Percentiles rank a stretch among this genome's conserved stretches.
These are phyloP conservation scores for Cryptomyrus ogoouensis DNA, from an alignment of 2,113 vertebrate species.

Conservation along the genomic window DNA sequence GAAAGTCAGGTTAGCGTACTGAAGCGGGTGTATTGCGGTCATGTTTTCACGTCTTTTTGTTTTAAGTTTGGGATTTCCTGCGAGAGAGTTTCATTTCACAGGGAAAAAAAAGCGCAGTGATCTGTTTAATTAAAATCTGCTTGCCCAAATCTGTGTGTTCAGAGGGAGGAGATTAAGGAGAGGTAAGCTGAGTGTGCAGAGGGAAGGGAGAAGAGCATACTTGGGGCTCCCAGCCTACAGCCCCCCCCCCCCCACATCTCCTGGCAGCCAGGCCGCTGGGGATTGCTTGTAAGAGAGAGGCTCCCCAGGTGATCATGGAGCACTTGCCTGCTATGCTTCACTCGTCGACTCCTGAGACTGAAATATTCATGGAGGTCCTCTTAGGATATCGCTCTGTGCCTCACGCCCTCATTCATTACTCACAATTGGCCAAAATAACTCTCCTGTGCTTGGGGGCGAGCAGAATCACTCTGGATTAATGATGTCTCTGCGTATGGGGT, in stretches of 20 bases:
- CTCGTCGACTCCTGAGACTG: not conserved
- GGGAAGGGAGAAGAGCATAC: constrained; percentile 34
- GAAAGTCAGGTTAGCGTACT: not conserved
- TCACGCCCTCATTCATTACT: not conserved
- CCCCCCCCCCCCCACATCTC: not conserved
- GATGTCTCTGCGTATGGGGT: not conserved
- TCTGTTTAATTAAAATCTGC: constrained; percentile 73
- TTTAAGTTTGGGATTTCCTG: constrained; percentile 33
- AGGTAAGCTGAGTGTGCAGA: constrained; percentile 50
- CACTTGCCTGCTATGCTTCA: not conserved
- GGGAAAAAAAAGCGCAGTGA: constrained; percentile 47
- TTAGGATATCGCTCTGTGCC: not conserved
- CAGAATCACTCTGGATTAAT: constrained; percentile 7
- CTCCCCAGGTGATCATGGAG: not conserved
- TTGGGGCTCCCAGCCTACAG: constrained; percentile 28
- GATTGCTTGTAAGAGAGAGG: not conserved
- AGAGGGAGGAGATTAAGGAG: constrained; percentile 58
- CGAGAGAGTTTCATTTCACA: constrained; percentile 60
- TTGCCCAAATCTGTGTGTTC: constrained; percentile 49
- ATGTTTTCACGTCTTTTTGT: constrained; percentile 31
- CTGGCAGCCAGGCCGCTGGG: constrained; percentile 32
- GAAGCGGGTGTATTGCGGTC: constrained; percentile 27
- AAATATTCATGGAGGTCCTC: constrained; percentile 12
- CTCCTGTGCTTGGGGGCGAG: not conserved
- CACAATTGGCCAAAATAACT: not conserved